Evolutionary conservation across 2,797 vertebrate genomes (phyloP), one percentile per base, ranked within the genome.

Genomic region (Arnoldichthys spilopterus): DNA sequence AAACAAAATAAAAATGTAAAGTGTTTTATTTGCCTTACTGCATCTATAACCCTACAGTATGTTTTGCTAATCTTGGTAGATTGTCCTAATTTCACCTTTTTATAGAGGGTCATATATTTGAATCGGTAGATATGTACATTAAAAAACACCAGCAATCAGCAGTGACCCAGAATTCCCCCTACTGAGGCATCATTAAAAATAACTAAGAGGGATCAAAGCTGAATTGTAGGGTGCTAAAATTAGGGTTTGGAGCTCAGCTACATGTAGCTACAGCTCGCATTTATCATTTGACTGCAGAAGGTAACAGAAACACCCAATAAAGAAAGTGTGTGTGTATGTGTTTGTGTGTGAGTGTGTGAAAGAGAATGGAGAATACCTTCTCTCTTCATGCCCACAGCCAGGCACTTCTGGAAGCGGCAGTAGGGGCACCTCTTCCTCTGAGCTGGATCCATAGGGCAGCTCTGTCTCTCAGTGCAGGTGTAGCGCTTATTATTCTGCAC

Each of bases 401-500:
- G 86, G 82, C 94, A 95, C 86, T 95, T 95, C 86, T 95, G 93
- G 79, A 95, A 94, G 78, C 94, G 93, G 32, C 94, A 95, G 85
- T 59, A 94, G 4, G 94, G 94, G 64, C 94, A 95, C 2, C 93
- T 92, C 82, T 95, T 95, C 81, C 94, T 92, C 85, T 95, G 94
- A 4, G 91, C 91, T 20, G 78, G 89, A 86, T 94, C 92, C 88
- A 95, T 91, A 51, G 92, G 92, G 83, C 94, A 95, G 81, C 76
- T 91, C 85, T 94, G 93, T 49, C 87, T 88, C 79, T 94, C 94
- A 56, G 91, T 64, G 80, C 94, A 95, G 74, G 86, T 92, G 86
- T 95, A 95, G 64, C 80, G 85, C 80, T 95, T 95, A 89, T 94
- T 92, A 76, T 95, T 95, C 86, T 95, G 94, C 58, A 95, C 93